Evolutionary conservation across 1,140 invertebrate species (phyloP).

Genomic region (Drosophila chauvacae): DNA sequence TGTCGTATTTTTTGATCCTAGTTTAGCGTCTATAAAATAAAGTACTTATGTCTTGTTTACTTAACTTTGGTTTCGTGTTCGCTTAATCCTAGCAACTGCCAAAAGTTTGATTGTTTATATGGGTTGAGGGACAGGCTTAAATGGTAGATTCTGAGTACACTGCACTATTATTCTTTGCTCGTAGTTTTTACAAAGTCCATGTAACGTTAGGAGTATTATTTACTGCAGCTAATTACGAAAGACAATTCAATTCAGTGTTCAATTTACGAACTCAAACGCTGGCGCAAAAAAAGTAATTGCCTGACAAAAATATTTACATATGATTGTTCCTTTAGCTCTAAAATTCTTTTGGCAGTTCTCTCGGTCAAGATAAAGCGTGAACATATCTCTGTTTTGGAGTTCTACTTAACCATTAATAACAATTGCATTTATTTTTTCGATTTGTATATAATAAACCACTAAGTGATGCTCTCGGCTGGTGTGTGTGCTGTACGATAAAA

Average conservation of each 20-base stretch:
- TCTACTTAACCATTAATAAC: slow-evolving; percentile 68
- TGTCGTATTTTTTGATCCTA: slow-evolving; percentile 30
- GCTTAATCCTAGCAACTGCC: slow-evolving; percentile 57
- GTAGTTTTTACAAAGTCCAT: slow-evolving; percentile 58
- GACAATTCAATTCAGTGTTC: slow-evolving; percentile 23
- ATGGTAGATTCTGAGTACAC: slow-evolving; percentile 48
- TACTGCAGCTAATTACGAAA: slow-evolving; percentile 42
- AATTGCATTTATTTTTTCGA: slow-evolving; percentile 45
- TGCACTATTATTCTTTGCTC: slow-evolving; percentile 30
- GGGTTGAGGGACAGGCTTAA: slow-evolving; percentile 56
- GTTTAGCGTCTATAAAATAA: slow-evolving; percentile 67
- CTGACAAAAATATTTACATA: slow-evolving; percentile 43
- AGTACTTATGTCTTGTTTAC: slow-evolving; percentile 62
- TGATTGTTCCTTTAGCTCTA: slow-evolving; percentile 34
- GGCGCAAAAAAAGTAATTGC: slow-evolving; percentile 15
- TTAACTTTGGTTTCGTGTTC: slow-evolving; percentile 39
- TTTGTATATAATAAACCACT: slow-evolving; percentile 60
- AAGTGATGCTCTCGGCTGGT: slow-evolving; percentile 56
- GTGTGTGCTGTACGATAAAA: slow-evolving; percentile 59
- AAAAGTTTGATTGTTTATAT: slow-evolving; percentile 74
- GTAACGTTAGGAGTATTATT: slow-evolving; percentile 64
- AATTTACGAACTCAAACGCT: slow-evolving; percentile 23
- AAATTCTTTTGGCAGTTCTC: slow-evolving; percentile 71
- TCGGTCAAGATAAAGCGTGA: slow-evolving; percentile 49
- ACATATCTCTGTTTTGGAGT: slow-evolving; percentile 52